phyloP scores from a whole-genome alignment of 2,888 invertebrate species.

The Luffia ferchaultella region DNA sequence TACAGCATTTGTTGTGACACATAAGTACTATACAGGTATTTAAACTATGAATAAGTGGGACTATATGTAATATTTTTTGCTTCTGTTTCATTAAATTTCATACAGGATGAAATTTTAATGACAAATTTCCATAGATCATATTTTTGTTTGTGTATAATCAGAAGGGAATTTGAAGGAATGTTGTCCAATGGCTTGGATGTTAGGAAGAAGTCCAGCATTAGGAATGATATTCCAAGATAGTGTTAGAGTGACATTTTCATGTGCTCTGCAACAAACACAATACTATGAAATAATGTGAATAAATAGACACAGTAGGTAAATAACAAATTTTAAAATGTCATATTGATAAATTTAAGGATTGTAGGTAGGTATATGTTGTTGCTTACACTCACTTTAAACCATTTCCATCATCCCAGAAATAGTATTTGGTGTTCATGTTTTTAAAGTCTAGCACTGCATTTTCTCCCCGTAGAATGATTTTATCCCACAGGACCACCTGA shows the following conservation, averaged over 20 bases:
- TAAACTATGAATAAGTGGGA: no score
- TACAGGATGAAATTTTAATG: neutral
- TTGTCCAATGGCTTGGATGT: conserved; percentile 81
- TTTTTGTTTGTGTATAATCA: conserved; percentile 76
- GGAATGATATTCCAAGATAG: conserved; percentile 98
- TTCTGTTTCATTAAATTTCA: no score
- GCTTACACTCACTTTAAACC: conserved; percentile 83
- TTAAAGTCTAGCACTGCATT: conserved; percentile 92
- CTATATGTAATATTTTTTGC: no score
- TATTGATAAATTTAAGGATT: neutral
- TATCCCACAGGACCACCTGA: conserved; percentile 98
- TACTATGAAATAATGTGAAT: conserved; percentile 11
- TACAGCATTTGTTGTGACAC: no score
- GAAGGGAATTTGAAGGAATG: conserved; percentile 91
- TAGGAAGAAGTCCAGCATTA: conserved; percentile 95
- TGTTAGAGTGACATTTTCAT: conserved; percentile 93
- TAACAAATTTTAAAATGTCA: neutral
- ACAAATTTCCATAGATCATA: conserved; percentile 33
- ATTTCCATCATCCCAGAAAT: conserved; percentile 99
- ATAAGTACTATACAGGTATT: no score
- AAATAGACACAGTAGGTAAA: neutral
- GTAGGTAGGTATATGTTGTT: neutral
- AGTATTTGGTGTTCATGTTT: conserved; percentile 97
- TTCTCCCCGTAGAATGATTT: conserved; percentile 94
- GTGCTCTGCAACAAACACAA: conserved; percentile 75